A percentile compares a stretch with the other conserved stretches of the same genome.
Evolutionary conservation across 2,113 vertebrate genomes (phyloP).

Genomic region (Passerina amoena): DNA sequence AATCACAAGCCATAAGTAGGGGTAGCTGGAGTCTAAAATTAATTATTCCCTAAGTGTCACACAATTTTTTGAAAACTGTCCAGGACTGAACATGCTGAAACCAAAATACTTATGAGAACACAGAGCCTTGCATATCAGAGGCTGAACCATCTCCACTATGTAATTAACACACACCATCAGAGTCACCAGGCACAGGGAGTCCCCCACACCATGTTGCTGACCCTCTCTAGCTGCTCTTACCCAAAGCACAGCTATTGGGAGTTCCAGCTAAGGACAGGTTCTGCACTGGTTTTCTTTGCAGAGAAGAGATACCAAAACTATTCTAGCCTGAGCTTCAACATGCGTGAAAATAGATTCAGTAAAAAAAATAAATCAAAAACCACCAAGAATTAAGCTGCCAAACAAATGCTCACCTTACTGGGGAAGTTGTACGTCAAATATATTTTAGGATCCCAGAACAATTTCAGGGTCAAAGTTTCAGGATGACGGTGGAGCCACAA

Average conservation of each 20-base stretch:
- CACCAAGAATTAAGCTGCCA: neutral
- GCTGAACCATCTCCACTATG: neutral
- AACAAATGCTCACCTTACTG: neutral
- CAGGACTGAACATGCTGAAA: neutral
- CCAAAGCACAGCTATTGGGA: neutral
- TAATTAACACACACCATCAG: neutral
- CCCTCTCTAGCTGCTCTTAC: neutral
- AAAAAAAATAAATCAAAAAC: too few species aligned
- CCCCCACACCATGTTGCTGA: neutral
- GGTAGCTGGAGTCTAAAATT: neutral
- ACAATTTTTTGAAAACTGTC: neutral
- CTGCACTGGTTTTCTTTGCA: neutral
- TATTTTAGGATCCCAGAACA: neutral
- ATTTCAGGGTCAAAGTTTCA: neutral
- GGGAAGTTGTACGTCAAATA: neutral
- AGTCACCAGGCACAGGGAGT: neutral
- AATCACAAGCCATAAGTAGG: neutral
- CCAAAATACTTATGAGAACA: neutral
- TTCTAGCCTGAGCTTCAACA: neutral
- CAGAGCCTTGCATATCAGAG: neutral
- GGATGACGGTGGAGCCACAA: rapidly evolving
- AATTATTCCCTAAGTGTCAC: neutral
- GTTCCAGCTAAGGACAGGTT: neutral
- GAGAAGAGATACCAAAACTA: neutral
- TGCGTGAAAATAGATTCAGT: neutral